Base-by-base conservation (phyloP, 2,888 invertebrate genomes). In the Eucriotettix oculatus region DNA sequence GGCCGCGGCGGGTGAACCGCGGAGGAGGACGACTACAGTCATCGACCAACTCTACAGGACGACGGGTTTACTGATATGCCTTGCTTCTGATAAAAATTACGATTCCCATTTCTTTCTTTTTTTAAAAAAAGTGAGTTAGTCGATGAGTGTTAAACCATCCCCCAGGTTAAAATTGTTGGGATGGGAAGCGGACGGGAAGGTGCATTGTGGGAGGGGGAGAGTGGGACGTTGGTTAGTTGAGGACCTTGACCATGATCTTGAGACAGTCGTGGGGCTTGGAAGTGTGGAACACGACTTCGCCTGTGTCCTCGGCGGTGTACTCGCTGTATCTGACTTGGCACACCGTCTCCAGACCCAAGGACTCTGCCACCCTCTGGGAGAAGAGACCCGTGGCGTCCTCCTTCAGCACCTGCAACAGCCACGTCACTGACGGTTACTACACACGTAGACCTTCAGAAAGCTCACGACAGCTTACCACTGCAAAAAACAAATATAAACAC, bases 301-400 rank as follows among this genome's bases (percentile, higher is more conserved):
- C 85, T 1, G 62, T 64, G 44, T 72, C 68, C 57, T 76, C 78
- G 68, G 86, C 83, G 59, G 79, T 78, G 69, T 86, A 83, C 63
- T 87, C 85, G n/a, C 76, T 76, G 70, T 90, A 90, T 54, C 76
- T 76, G 16, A 89, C 79, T 64, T 83, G 82, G 57, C 80, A 78
- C 43, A 84, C 76, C 0, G 80, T 77, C 57, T 78, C 75, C 68
- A 87, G 82, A 1, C 86, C 87, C 54, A 84, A 76, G 42, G 82
- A 82, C 67, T 79, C 78, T 63, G 85, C 82, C 60, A 87, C 84
- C 67, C 84, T 85, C 69, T 90, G 89, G 0, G 90, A 90, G 68
- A 79, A 90, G 2, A 83, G 78, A 17, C 90, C 88, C 0, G 90
- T 90, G 1, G 90, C 88, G 69, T 90, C 90, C 16, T 84, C 85